Percentiles rank a stretch among this genome's conserved stretches.
phyloP scores from a whole-genome alignment of 2,113 vertebrate genomes.

The Bufo bufo region DNA sequence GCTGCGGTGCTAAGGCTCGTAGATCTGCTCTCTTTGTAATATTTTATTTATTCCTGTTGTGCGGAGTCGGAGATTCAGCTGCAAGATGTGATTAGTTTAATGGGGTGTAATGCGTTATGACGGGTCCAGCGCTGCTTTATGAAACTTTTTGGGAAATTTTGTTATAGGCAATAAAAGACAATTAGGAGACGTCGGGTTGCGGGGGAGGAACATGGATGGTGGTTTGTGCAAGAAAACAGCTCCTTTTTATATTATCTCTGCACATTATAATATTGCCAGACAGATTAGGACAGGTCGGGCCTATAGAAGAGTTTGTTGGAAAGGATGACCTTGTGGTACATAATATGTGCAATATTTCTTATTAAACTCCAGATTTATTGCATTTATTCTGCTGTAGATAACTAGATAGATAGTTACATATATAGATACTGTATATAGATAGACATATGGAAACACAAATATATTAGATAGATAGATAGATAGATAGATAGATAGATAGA shows the following conservation, averaged over 20 bases:
- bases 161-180: not conserved
- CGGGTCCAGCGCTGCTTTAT: not conserved
- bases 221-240: not conserved
- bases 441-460: too few species aligned
- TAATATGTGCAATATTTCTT: too few species aligned
- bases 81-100: not conserved
- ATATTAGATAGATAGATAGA: too few species aligned
- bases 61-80: not conserved
- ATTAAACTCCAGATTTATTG: not conserved
- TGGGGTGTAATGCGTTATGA: not conserved
- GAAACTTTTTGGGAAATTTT: not conserved
- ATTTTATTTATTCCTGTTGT: slow-evolving; percentile 23
- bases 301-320: not conserved
- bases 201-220: not conserved
- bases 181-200: not conserved
- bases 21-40: not conserved
- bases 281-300: not conserved
- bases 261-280: not conserved
- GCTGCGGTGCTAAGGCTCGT: not conserved
- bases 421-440: too few species aligned
- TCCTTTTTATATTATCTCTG: not conserved
- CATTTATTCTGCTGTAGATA: too few species aligned
- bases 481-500: not conserved
- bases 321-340: too few species aligned
- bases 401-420: too few species aligned